Percentiles rank a stretch among this genome's conserved stretches.
Evolutionary conservation across 2,888 invertebrate species (phyloP).

Genomic region (Busseola fusca): DNA sequence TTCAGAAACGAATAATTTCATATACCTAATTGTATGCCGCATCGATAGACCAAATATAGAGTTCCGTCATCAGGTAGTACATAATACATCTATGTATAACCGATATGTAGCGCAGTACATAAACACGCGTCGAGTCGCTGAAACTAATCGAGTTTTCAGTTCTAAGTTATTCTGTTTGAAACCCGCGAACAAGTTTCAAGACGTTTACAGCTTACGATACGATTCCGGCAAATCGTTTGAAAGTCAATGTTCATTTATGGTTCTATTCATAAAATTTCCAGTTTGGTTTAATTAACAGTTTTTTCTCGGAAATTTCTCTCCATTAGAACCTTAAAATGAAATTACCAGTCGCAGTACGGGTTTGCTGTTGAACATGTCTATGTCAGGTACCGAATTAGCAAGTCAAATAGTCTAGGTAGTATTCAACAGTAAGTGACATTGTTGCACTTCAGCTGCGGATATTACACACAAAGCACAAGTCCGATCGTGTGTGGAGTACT

Average conservation of each 20-base stretch:
- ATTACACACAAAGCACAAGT: too few species aligned
- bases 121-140: conserved; percentile 68
- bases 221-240: conserved; percentile 2
- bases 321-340: neutral
- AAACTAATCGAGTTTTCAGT: conserved; percentile 84
- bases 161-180: conserved; percentile 84
- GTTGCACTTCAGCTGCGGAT: neutral
- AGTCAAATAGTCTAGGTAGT: neutral
- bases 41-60: conserved; percentile 33
- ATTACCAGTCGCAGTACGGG: neutral
- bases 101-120: conserved; percentile 50
- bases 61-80: conserved; percentile 25
- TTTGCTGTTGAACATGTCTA: neutral
- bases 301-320: neutral
- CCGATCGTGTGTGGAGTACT: too few species aligned
- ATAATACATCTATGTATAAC: conserved; percentile 18
- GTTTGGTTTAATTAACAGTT: neutral
- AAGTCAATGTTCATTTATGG: neutral
- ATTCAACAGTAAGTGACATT: neutral
- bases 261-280: neutral
- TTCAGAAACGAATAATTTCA: neutral
- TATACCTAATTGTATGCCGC: conserved; percentile 1
- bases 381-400: neutral
- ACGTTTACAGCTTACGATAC: conserved; percentile 63
- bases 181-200: conserved; percentile 68